Evolutionary conservation across 2,888 invertebrate species (phyloP), one percentile per base, ranked within the genome.

Genomic region (Tachina grossa): DNA sequence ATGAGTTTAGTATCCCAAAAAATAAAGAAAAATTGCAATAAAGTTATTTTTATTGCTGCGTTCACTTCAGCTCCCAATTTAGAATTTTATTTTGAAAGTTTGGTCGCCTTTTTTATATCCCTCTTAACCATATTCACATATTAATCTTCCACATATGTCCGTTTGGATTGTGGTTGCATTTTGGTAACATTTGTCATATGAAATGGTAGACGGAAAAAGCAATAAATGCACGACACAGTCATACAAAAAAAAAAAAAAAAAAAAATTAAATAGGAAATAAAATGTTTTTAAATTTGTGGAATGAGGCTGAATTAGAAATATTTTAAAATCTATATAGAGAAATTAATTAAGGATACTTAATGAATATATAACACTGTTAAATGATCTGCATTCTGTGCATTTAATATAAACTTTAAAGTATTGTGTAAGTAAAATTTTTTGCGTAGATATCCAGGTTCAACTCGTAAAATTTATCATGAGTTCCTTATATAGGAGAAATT

Each of bases 111-210:
- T 49, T 75, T 1, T 59, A 53, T 19, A 9, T 68, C 31, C 57
- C n/a, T 63, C 43, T 53, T 10, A 69, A 57, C 69, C 78, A 69
- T 69, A 65, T 69, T 78, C 69, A 75, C 82, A 78, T 78, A 85
- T 85, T 85, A 85, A 82, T 85, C 82, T 57, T 78, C 74, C 85
- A 82, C 85, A 80, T 76, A 76, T 85, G 85, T 85, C 79, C 85
- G 79, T 85, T 82, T 85, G 71, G 72, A 79, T 85, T 85, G 85
- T 72, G 85, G 85, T 76, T 71, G 65, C 83, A 85, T 83, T 76
- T 83, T 66, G 75, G 85, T 83, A 76, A 71, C 80, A 80, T 66
- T 69, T 61, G 19, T 75, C 74, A 63, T 51, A 75, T 69, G 59
- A 65, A 71, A 51, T 61, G n/a, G 41, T 51, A 11, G 57, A 13